Evolutionary conservation across 2,113 vertebrate species (phyloP).

Genomic region (Mandrillus leucophaeus): DNA sequence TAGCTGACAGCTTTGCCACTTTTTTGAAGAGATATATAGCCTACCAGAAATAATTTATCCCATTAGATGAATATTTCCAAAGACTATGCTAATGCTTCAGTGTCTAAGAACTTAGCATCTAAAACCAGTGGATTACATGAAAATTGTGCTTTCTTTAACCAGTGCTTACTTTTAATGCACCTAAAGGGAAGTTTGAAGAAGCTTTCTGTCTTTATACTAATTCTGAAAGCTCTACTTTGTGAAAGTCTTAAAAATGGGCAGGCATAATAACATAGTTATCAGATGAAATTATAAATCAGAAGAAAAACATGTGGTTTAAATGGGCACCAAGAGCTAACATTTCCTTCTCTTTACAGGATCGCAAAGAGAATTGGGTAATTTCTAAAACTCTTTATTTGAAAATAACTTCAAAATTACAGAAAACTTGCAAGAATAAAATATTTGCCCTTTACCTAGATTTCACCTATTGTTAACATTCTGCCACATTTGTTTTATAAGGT

Average conservation of each 20-base stretch:
- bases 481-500: not conserved
- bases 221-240: constrained; percentile 12
- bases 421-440: not conserved
- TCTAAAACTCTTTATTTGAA: not conserved
- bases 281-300: not conserved
- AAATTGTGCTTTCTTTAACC: constrained; percentile 32
- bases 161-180: not conserved
- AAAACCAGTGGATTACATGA: not conserved
- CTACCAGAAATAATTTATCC: not conserved
- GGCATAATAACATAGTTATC: not conserved
- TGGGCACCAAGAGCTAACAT: not conserved
- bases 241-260: not conserved
- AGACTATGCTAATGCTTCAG: not conserved
- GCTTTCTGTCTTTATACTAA: not conserved
- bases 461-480: not conserved
- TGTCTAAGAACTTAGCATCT: not conserved
- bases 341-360: not conserved
- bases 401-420: not conserved
- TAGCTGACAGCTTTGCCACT: not conserved
- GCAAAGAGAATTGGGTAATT: not conserved
- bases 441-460: not conserved
- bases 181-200: not conserved
- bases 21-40: not conserved
- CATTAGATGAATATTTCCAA: not conserved
- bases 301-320: not conserved